Conservation (phyloP, 2,797 vertebrate species). For the Valencia hispanica region DNA sequence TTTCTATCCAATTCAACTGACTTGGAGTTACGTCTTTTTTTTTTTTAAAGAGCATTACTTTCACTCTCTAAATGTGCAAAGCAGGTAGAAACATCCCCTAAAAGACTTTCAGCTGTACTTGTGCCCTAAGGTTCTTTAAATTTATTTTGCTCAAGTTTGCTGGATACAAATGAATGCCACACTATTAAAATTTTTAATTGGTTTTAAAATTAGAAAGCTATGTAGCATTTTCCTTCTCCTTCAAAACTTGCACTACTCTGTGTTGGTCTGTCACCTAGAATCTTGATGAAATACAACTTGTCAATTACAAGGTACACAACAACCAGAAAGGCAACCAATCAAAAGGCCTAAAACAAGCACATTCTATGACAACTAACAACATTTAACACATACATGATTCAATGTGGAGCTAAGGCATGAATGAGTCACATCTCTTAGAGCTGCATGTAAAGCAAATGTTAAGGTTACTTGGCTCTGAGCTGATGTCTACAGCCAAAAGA, state of each 20-base stretch:
- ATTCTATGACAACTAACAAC: neutral
- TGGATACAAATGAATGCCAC: neutral
- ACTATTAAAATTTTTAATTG: too few relatives aligned
- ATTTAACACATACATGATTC: neutral
- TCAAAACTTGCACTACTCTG: neutral
- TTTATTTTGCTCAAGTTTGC: neutral
- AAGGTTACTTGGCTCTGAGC: neutral
- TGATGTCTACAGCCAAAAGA: conserved; percentile 7
- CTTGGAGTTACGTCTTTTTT: neutral
- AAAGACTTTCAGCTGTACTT: neutral
- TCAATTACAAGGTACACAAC: neutral
- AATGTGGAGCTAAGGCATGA: neutral
- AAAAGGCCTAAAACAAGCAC: neutral
- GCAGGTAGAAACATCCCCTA: neutral
- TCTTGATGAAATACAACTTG: neutral
- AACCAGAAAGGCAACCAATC: neutral
- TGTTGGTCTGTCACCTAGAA: neutral
- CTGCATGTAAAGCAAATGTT: conserved; percentile 2
- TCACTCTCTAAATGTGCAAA: neutral
- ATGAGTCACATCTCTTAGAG: conserved; percentile 1
- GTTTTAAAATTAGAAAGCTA: too few relatives aligned
- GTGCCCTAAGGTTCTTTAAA: neutral
- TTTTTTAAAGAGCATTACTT: neutral
- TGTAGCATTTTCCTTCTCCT: neutral
- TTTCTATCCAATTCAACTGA: neutral